Percentiles rank a stretch among this genome's conserved stretches.
These are phyloP conservation scores for Maniola hyperantus DNA, from an alignment of 2,888 invertebrate species.

Conservation along the genomic window DNA sequence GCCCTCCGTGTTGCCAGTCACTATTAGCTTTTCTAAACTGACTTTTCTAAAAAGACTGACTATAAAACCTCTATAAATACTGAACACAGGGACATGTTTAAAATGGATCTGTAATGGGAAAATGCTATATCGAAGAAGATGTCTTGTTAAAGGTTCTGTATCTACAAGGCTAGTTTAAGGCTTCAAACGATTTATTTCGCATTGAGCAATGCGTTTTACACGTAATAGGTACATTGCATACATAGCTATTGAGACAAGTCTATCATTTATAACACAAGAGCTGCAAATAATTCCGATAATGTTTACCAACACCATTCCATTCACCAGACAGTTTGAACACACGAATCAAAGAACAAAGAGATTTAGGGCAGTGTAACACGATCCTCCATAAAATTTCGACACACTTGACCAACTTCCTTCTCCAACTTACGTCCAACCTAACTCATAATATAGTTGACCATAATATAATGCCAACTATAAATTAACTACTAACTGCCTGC, in stretches of 20 bases:
- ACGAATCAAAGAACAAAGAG: constrained; percentile 70
- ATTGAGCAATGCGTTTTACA: constrained; percentile 27
- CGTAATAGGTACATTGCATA: constrained; percentile 37
- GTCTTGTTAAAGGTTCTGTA: constrained; percentile 6
- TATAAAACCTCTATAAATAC: not conserved
- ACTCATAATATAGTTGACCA: not conserved
- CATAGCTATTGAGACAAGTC: constrained; percentile 40
- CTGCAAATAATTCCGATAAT: constrained; percentile 45
- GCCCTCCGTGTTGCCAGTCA: too few relatives aligned
- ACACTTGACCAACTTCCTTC: not conserved
- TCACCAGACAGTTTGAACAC: constrained; percentile 50
- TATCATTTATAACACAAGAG: constrained; percentile 43
- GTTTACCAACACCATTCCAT: constrained; percentile 53
- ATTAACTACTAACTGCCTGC: too few relatives aligned
- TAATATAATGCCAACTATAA: not conserved
- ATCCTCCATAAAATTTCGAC: constrained; percentile 49
- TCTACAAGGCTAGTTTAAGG: not conserved
- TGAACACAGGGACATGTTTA: too few relatives aligned
- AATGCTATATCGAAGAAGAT: not conserved
- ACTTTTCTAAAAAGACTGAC: too few relatives aligned
- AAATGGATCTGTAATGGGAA: constrained; percentile 3
- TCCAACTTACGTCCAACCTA: not conserved
- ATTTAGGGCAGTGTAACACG: constrained; percentile 78
- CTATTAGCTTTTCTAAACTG: too few relatives aligned
- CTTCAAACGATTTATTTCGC: constrained; percentile 15